Evolutionary conservation across 2,888 invertebrate species (phyloP).

Genomic region (Pyrrhia umbra): DNA sequence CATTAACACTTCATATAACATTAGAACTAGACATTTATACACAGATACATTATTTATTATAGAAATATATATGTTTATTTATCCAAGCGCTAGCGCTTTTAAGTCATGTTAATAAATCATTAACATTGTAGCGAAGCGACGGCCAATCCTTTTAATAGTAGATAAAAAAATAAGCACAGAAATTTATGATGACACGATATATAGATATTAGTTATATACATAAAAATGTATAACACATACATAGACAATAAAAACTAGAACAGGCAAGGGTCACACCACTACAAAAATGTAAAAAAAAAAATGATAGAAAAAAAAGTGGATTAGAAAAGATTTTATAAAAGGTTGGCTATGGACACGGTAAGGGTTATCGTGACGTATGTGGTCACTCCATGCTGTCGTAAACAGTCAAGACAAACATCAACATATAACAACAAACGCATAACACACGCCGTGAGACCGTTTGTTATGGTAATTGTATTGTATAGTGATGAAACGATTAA

Average conservation of each 20-base stretch:
- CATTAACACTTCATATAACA: background rate
- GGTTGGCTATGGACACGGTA: background rate
- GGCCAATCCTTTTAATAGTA: background rate
- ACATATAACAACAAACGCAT: conserved; percentile 50
- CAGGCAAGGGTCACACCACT: conserved; percentile 11
- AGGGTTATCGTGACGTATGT: conserved; percentile 29
- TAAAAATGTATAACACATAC: background rate
- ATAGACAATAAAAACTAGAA: conserved; percentile 8
- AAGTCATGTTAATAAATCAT: background rate
- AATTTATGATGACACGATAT: background rate
- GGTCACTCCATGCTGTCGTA: conserved; percentile 46
- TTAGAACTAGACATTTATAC: background rate
- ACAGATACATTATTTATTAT: background rate
- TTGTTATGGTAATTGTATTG: conserved; percentile 25
- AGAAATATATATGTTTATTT: background rate
- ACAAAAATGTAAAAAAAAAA: conserved; percentile 14
- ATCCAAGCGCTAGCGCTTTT: background rate
- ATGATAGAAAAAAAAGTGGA: background rate
- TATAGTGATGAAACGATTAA: background rate
- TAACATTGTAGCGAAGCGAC: conserved; percentile 6
- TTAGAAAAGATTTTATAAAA: background rate
- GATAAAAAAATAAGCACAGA: background rate
- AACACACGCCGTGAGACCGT: conserved; percentile 52
- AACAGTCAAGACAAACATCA: conserved; percentile 32
- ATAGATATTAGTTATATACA: background rate